phyloP scores from a whole-genome alignment of 1,140 invertebrate genomes.

The Forficula auricularia region DNA sequence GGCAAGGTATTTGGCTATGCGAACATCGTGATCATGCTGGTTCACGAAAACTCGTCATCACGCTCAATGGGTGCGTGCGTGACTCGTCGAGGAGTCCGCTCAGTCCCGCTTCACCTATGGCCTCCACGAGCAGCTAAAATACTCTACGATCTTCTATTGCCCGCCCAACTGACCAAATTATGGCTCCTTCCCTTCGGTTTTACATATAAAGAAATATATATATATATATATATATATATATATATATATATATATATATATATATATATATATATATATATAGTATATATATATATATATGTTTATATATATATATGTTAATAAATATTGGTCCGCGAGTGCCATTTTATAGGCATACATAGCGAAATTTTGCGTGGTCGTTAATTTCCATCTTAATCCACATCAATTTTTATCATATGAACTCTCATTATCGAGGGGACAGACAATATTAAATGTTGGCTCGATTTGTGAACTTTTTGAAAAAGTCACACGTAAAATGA shows the following conservation, averaged over 20 bases:
- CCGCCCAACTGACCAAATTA: neutral
- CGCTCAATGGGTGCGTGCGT: slow-evolving; percentile 71
- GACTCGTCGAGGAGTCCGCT: slow-evolving; percentile 65
- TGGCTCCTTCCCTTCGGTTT: no score
- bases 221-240: slow-evolving; percentile 7
- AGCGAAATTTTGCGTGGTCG: no score
- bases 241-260: slow-evolving; percentile 7
- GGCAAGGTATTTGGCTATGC: slow-evolving; percentile 96
- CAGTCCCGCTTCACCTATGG: slow-evolving; percentile 64
- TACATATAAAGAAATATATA: slow-evolving; percentile 7
- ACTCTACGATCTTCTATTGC: neutral
- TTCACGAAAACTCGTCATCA: slow-evolving; percentile 77
- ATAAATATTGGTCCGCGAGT: slow-evolving; percentile 1
- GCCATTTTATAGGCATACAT: no score
- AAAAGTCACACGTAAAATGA: no score
- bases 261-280: slow-evolving; percentile 7
- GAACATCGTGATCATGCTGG: slow-evolving; percentile 91
- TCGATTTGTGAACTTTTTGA: no score
- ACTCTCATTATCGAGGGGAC: no score
- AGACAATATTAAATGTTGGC: no score
- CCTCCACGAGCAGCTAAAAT: slow-evolving; percentile 70
- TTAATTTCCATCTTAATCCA: no score
- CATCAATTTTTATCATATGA: no score
- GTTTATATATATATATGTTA: slow-evolving; percentile 6
- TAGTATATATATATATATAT: slow-evolving; percentile 6